phyloP scores from a whole-genome alignment of 2,113 vertebrate species.

The Dryoscopus gambensis region DNA sequence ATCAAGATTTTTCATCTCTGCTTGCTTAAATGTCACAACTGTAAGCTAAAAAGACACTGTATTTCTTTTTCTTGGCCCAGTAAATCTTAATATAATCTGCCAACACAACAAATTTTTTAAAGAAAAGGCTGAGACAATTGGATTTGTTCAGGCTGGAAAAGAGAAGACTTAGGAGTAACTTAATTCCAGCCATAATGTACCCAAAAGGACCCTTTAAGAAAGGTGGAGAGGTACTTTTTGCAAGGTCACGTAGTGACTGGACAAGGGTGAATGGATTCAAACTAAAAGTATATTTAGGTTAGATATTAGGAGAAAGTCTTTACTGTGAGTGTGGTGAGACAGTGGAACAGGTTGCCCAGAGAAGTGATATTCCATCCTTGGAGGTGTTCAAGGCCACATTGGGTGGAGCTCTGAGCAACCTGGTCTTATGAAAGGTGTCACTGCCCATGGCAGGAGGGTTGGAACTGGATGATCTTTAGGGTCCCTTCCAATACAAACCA shows the following conservation, averaged over 20 bases:
- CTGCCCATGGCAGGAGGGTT: accelerated
- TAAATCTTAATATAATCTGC: neutral
- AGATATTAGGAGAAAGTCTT: neutral
- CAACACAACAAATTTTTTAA: neutral
- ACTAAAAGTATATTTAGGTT: neutral
- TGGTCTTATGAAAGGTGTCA: neutral
- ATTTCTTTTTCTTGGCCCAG: neutral
- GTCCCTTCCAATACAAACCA: neutral
- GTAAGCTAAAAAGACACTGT: neutral
- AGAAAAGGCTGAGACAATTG: neutral
- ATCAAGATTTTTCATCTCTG: neutral
- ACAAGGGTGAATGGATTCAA: accelerated
- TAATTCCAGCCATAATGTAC: neutral
- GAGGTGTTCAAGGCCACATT: neutral
- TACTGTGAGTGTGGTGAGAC: neutral
- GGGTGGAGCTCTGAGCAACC: neutral
- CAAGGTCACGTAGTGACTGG: neutral
- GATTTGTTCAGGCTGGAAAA: neutral
- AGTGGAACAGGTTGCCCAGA: neutral
- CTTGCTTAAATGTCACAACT: neutral
- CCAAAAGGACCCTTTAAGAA: neutral
- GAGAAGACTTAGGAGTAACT: neutral
- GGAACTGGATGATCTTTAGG: neutral
- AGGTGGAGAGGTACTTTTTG: neutral
- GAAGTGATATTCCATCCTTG: neutral